These are phyloP conservation scores for Drosophila albomicans DNA, from an alignment of 1,140 invertebrate species.

Conservation along the genomic window DNA sequence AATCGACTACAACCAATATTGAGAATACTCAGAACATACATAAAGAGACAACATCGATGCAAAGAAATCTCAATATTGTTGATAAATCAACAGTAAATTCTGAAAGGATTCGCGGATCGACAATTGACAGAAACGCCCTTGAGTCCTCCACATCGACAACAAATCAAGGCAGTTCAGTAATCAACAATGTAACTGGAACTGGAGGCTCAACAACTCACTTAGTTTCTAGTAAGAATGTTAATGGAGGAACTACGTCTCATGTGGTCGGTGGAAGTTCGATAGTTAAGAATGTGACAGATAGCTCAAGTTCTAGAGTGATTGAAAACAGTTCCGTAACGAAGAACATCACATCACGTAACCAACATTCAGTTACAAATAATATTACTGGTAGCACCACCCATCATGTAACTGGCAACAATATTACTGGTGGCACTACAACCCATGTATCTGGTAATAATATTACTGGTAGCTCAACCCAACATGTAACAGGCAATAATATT, in stretches of 20 bases:
- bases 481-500: slow-evolving; percentile 18
- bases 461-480: neutral
- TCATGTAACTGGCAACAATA: slow-evolving; percentile 19
- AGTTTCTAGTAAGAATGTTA: slow-evolving; percentile 40
- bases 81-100: slow-evolving; percentile 46
- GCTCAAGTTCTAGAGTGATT: slow-evolving; percentile 2
- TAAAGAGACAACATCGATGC: slow-evolving; percentile 68
- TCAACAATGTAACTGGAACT: slow-evolving; percentile 30
- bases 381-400: slow-evolving; percentile 12
- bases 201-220: slow-evolving; percentile 40
- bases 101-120: slow-evolving; percentile 41
- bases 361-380: slow-evolving; percentile 37
- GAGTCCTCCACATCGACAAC: slow-evolving; percentile 37
- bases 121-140: slow-evolving; percentile 42
- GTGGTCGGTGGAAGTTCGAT: slow-evolving; percentile 12
- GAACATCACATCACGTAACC: slow-evolving; percentile 30
- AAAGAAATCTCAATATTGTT: slow-evolving; percentile 63
- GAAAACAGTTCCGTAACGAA: slow-evolving; percentile 34
- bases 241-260: slow-evolving; percentile 35
- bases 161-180: slow-evolving; percentile 32
- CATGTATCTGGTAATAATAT: slow-evolving; percentile 23
- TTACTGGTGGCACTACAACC: slow-evolving; percentile 24
- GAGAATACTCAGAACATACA: slow-evolving; percentile 75
- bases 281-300: slow-evolving; percentile 2
- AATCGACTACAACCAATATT: slow-evolving; percentile 72